Evolutionary conservation across 2,888 invertebrate species (phyloP).

Genomic region (Parnassius apollo): DNA sequence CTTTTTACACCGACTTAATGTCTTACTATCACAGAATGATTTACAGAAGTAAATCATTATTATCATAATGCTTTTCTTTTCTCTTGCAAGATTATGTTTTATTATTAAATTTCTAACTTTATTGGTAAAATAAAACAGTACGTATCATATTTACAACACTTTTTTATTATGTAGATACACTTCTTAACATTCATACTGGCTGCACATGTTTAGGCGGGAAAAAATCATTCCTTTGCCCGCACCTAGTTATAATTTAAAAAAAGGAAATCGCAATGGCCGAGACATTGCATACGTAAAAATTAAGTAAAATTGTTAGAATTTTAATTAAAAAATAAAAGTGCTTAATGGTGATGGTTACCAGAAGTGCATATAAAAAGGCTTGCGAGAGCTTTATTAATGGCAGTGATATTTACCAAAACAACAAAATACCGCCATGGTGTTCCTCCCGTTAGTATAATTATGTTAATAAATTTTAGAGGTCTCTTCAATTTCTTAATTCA

Average conservation of each 20-base stretch:
- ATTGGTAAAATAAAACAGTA: too few relatives aligned
- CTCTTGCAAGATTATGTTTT: too few relatives aligned
- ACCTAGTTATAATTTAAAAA: not conserved
- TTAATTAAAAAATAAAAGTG: constrained; percentile 8
- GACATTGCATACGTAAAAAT: not conserved
- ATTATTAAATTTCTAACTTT: too few relatives aligned
- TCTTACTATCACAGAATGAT: too few relatives aligned
- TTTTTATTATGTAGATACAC: not conserved
- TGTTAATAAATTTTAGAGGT: too few relatives aligned
- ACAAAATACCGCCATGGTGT: constrained; percentile 61
- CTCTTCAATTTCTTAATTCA: too few relatives aligned
- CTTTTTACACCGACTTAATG: too few relatives aligned
- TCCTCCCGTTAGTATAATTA: constrained; percentile 45
- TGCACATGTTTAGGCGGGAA: constrained; percentile 20
- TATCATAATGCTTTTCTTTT: too few relatives aligned
- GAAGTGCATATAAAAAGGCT: constrained; percentile 46
- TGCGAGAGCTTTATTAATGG: constrained; percentile 45
- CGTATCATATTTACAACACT: too few relatives aligned
- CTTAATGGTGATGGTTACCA: constrained; percentile 52
- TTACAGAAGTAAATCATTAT: too few relatives aligned
- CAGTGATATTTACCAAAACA: constrained; percentile 50
- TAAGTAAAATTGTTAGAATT: not conserved
- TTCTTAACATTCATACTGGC: constrained; percentile 2
- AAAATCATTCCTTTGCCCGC: not conserved
- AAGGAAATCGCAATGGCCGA: not conserved